phyloP scores from a whole-genome alignment of 2,113 vertebrate genomes.

The Talpa occidentalis region DNA sequence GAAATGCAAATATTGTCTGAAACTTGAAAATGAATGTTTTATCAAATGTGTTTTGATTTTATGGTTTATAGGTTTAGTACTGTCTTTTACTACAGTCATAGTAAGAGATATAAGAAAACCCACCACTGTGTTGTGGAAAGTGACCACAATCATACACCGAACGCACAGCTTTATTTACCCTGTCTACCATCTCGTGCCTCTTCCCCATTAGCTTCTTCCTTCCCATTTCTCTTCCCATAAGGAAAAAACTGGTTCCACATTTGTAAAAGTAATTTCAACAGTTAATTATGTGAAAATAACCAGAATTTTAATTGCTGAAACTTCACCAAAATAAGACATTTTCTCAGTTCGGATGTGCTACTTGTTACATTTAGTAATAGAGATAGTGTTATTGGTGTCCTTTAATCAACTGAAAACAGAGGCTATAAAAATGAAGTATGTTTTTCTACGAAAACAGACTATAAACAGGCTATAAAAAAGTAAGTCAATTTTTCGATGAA shows the following conservation, averaged over 20 bases:
- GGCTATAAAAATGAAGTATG: slow-evolving; percentile 22
- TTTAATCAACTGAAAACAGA: slow-evolving; percentile 53
- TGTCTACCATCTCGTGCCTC: slow-evolving; percentile 79
- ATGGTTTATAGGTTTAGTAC: slow-evolving; percentile 74
- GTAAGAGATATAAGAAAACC: slow-evolving; percentile 73
- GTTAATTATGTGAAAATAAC: slow-evolving; percentile 48
- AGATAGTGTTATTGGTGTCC: slow-evolving; percentile 36
- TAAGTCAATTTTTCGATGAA: slow-evolving; percentile 25
- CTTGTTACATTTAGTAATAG: slow-evolving; percentile 44
- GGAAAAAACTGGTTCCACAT: neutral
- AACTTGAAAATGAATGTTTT: slow-evolving; percentile 78
- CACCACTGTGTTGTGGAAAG: slow-evolving; percentile 72
- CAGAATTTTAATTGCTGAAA: slow-evolving; percentile 41
- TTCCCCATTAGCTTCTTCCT: slow-evolving; percentile 52
- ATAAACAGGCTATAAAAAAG: too few species aligned
- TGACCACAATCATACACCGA: slow-evolving; percentile 79
- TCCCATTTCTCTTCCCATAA: neutral
- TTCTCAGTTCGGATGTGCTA: slow-evolving; percentile 43
- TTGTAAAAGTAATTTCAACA: slow-evolving; percentile 54
- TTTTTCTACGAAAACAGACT: neutral
- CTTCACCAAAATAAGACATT: slow-evolving; percentile 57
- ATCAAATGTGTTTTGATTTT: slow-evolving; percentile 75
- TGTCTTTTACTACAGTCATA: slow-evolving; percentile 64
- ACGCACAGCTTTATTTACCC: slow-evolving; percentile 75
- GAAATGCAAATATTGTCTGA: slow-evolving; percentile 81